Conservation (phyloP, 1,140 invertebrate genomes). For the Heliconius hewitsoni region DNA sequence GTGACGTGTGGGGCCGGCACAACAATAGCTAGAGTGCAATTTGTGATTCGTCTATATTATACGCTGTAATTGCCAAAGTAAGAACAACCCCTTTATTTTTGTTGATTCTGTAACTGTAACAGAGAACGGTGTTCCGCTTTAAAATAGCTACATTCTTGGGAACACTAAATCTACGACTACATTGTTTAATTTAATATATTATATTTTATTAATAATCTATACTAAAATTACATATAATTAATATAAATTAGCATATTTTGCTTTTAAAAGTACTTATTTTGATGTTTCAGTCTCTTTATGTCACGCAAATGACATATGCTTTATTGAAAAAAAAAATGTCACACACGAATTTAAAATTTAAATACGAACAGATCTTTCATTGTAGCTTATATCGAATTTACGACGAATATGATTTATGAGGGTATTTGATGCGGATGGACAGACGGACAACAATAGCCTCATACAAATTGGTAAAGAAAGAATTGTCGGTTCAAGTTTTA, state of each 20-base stretch:
- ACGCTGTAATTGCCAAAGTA: constrained; percentile 61
- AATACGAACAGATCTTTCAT: constrained; percentile 78
- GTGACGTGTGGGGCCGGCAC: constrained; percentile 72
- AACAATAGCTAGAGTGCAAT: constrained; percentile 74
- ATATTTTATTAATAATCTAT: constrained; percentile 27
- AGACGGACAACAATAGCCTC: constrained; percentile 70
- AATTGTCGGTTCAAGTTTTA: constrained; percentile 59
- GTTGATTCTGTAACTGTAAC: constrained; percentile 59
- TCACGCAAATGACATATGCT: constrained; percentile 26
- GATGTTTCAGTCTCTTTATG: constrained; percentile 35
- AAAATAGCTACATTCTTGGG: constrained; percentile 44
- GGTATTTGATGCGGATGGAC: constrained; percentile 76
- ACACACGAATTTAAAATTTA: constrained; percentile 62
- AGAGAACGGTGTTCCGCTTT: constrained; percentile 48
- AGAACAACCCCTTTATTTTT: constrained; percentile 59
- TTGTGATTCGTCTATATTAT: constrained; percentile 76
- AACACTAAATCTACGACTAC: constrained; percentile 38
- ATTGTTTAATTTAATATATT: constrained; percentile 33
- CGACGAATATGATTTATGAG: constrained; percentile 78
- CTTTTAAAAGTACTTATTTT: background rate
- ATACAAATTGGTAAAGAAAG: constrained; percentile 60
- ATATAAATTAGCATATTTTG: background rate
- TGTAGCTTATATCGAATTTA: constrained; percentile 78
- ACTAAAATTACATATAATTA: constrained; percentile 13
- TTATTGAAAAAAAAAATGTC: constrained; percentile 49